Base-by-base conservation (phyloP, 2,113 vertebrate species). In the Epinephelus lanceolatus region DNA sequence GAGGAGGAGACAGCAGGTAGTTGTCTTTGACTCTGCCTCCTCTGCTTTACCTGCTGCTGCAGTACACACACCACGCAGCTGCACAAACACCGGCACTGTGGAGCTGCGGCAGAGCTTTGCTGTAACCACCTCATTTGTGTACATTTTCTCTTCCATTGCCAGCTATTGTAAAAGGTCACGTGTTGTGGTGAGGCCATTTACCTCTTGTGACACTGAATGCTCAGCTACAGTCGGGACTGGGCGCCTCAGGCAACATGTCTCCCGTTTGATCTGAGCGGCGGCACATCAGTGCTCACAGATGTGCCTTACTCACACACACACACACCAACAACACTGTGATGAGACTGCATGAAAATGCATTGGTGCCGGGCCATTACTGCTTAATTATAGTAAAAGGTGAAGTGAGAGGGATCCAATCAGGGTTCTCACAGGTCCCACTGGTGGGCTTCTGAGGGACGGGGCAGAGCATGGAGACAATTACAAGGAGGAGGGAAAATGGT, bases 51-150 rank as follows among this genome's bases (percentile, higher is more conserved):
- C 89, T 81, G 83, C 86, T 55, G 76, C 84, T 70, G 80, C 69
- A 61, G 21, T 23, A 81, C 59, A 89, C 78, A 81, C 84, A 76
- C 60, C n/a, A n/a, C 14, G 57, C 94, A 95, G 92, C 93, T 94
- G 92, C 88, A 90, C 92, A 95, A 95, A 95, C 91, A 95, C 52
- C 40, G 61, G 57, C 62, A 83, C 62, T 25, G 62, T 45, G 21
- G 55, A 45, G 59, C 70, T 67, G 53, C 23, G 6, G 72, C 70
- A 66, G 30, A 77, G 42, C 71, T 59, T 13, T 49, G 42, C 42
- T 10, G 51, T 65, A 78, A 63, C 59, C 66, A 72, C 78, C 75
- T 71, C 61, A 67, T 71, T 76, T 86, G 74, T 76, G 72, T 68
- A 84, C 76, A 68, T 85, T 71, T 82, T 78, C 63, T 69, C 63